Evolutionary conservation across 2,888 invertebrate genomes (phyloP), one percentile per base, ranked within the genome.

Genomic region (Xanthia icteritia): DNA sequence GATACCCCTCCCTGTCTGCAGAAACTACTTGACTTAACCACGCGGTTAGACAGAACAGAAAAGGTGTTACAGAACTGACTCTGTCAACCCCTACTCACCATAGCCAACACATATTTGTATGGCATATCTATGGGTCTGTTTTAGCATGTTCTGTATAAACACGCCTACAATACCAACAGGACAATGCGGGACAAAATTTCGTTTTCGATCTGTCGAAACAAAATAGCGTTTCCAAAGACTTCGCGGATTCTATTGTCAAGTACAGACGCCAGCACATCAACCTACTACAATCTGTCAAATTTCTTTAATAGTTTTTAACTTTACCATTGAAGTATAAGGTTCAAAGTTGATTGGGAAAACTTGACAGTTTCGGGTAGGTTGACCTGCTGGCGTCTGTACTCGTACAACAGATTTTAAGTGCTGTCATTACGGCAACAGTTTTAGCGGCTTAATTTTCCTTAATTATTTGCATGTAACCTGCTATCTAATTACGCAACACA

Each of bases 171-270:
- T 56, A 56, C 54, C 11, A 54, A n/a, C 54, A 54, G 54, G 11
- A 54, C 42, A 42, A 42, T 42, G 42, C 42, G 54, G 11, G 23
- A 4, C n/a, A 54, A 13, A 1, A 56, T 56, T n/a, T 56, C 5
- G 56, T 56, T 31, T 61, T 61, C 20, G 11, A 5, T 31, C 5
- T 15, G 9, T 17, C 23, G 17, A 42, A 54, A 68, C 42, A 13
- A 73, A 61, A 42, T 31, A 61, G 9, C 17, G 17, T 51, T 27
- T 51, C 48, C 73, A 73, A 73, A 48, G 74, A 42, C 27, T 51
- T 60, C 36, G 20, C 15, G 15, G 48, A 31, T 23, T 31, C 27
- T 61, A 17, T 73, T 61, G 8, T 74, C 27, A 74, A 48, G 39
- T 73, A 39, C 11, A n/a, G n/a, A n/a, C n/a, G n/a, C n/a, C n/a